Evolutionary conservation across 92 coral and sea anemone species (phyloP).

Genomic region (Palythoa caribaeorum): DNA sequence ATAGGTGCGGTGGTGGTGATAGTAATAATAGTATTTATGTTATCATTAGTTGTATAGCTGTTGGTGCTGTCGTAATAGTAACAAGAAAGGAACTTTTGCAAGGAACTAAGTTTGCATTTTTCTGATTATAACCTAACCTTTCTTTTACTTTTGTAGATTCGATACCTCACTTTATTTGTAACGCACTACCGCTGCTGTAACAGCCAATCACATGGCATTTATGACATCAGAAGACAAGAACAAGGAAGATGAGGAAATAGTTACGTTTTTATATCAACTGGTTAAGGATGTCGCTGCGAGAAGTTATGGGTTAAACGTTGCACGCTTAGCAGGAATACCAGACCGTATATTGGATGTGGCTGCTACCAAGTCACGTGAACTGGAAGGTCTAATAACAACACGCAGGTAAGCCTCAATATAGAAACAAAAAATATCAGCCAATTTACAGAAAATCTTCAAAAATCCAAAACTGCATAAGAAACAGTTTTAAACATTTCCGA

Average conservation of each 20-base stretch:
- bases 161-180: conserved; percentile 79
- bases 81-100: too few species aligned
- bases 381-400: conserved; percentile 60
- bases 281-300: conserved; percentile 86
- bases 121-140: not conserved
- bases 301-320: conserved; percentile 92
- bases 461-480: too few species aligned
- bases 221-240: conserved; percentile 76
- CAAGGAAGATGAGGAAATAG: conserved; percentile 49
- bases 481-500: too few species aligned
- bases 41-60: too few species aligned
- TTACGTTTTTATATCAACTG: conserved; percentile 83
- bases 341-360: conserved; percentile 65
- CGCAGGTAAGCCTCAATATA: conserved; percentile 78
- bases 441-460: too few species aligned
- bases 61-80: too few species aligned
- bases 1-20: too few species aligned
- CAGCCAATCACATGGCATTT: conserved; percentile 94
- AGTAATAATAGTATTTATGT: too few species aligned
- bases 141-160: conserved; percentile 41
- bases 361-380: conserved; percentile 75
- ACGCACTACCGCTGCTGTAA: conserved; percentile 82
- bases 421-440: too few species aligned
- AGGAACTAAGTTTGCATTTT: too few species aligned
- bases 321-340: conserved; percentile 88